Base-by-base conservation (phyloP, 1,140 invertebrate genomes). In the Danaus melanippus region DNA sequence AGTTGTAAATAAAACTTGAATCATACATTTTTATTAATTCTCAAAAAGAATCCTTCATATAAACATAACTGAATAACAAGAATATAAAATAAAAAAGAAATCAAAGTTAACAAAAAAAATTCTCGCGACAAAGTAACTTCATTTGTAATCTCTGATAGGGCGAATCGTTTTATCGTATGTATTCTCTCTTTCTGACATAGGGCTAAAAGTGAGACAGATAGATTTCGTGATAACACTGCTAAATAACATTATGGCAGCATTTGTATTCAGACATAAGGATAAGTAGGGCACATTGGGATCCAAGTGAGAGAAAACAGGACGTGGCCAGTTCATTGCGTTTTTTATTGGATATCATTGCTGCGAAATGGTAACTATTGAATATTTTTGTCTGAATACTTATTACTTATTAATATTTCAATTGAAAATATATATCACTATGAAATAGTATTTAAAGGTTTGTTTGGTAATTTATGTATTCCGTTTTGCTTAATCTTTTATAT, bases 251-350 rank as follows among this genome's bases (percentile, higher is more conserved):
- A 74, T 74, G 64, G 58, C 58, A 62, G 63, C 66, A 71, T 58
- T 75, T 62, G 46, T 53, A 72, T 64, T 69, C 54, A 56, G 61
- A 62, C 59, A 58, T 58, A 71, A 75, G 76, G 76, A 75, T 77
- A 70, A 79, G 69, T 79, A 64, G 73, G 68, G 57, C 74, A 69
- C 50, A 64, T 55, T 61, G 55, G 62, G 62, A 60, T 12, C 45
- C 17, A 9, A 64, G 50, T 55, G 61, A 11, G 21, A 32, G 32
- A 52, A 42, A 56, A 44, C 12, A 55, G 58, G 53, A 61, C 9
- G 46, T 55, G 49, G 48, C 43, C 21, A 32, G 21, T 32, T 32
- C 21, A 2, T 32, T 32, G 21, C 17, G 12, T 12, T 48, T 46
- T 41, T 32, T 10, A 41, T 50, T 43, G 51, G 48, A 57, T 49